Evolutionary conservation across 2,888 invertebrate species (phyloP), one percentile per base, ranked within the genome.

Genomic region (Acrobasis suavella): DNA sequence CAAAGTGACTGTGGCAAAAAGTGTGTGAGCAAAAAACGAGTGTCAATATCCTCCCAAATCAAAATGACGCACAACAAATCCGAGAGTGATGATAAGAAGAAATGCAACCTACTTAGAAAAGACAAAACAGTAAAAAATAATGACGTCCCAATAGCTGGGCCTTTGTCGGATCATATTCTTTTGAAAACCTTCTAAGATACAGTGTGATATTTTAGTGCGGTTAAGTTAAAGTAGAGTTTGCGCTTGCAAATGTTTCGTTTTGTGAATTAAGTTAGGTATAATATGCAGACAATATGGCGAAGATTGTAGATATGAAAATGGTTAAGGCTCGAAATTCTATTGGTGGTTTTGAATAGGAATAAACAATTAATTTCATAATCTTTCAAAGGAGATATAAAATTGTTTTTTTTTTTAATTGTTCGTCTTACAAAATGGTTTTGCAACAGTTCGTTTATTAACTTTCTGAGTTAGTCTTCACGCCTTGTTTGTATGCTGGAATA

Each of bases 1-100:
- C 74, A 73, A 65, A 81, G 85, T 72, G 72, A 72, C 62, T 74
- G 74, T 52, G 56, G 56, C 6, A 83, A 85, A 75, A 71, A 76
- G 14, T 87, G 85, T 71, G 86, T 81, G 78, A 80, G 76, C 76
- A 87, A 89, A 81, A 90, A 90, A 75, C 80, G 87, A 50, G 66
- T 90, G 49, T 90, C 90, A 52, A 75, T 91, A 70, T 81, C 89
- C 9, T 77, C 85, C 1, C 91, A 89, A 80, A 83, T 91, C 66
- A 91, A 91, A 73, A 87, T 83, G 63, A 90, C 84, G 22, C 89
- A 91, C 61, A 92, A 91, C 65, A 91, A 91, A 81, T 91, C 90
- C 7, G 91, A 90, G 72, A 87, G 80, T 50, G 87, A 85, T 12
- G 91, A 91, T 74, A 80, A 82, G 50, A 89, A 89, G 73, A 87